phyloP scores from a whole-genome alignment of 1,140 invertebrate genomes.

The Heliconius melpomene region DNA sequence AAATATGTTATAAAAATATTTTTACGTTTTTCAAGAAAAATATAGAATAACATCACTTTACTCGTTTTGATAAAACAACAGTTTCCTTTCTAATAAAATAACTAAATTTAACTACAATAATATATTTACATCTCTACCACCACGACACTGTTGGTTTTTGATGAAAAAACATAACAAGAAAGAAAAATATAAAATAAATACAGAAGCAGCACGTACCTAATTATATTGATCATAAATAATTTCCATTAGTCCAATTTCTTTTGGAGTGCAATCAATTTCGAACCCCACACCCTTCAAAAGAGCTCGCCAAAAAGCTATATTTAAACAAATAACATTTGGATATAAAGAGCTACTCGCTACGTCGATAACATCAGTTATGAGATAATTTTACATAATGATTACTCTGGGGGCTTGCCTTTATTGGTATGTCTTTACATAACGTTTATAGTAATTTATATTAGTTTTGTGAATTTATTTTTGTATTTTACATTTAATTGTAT shows the following conservation, averaged over 20 bases:
- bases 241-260: constrained; percentile 39
- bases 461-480: not conserved
- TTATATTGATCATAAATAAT: constrained; percentile 33
- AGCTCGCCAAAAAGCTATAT: constrained; percentile 27
- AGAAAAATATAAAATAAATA: not conserved
- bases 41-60: no score
- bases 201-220: not conserved
- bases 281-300: constrained; percentile 30
- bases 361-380: constrained; percentile 25
- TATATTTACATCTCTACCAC: no score
- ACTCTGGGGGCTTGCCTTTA: not conserved
- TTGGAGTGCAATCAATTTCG: constrained; percentile 35
- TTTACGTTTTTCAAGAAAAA: no score
- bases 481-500: no score
- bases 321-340: constrained; percentile 38
- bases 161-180: not conserved
- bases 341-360: constrained; percentile 28
- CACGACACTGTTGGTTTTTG: no score
- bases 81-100: no score
- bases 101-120: no score
- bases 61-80: no score
- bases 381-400: constrained; percentile 27
- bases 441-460: not conserved
- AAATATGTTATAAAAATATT: no score
- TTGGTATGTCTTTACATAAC: not conserved